Conservation (phyloP, 2,888 invertebrate species). For the Agrotis ipsilon region DNA sequence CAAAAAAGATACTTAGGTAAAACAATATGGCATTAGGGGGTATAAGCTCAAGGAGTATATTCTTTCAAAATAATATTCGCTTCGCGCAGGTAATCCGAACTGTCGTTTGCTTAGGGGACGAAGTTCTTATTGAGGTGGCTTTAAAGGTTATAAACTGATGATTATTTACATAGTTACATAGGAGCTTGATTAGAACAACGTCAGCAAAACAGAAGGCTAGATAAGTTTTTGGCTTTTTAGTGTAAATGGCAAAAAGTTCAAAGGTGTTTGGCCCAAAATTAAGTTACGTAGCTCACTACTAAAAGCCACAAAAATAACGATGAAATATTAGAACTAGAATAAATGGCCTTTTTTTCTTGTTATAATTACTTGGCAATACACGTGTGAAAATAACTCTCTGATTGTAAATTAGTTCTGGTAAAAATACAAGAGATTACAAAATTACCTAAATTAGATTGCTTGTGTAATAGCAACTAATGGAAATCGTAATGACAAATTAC, state of each 20-base stretch:
- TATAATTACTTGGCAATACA: not conserved
- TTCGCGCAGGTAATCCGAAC: constrained; percentile 4
- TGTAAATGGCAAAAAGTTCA: no score
- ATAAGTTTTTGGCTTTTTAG: no score
- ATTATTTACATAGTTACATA: not conserved
- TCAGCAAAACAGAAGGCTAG: not conserved
- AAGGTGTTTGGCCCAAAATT: no score
- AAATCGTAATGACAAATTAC: constrained; percentile 19
- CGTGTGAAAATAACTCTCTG: not conserved
- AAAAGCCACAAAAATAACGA: not conserved
- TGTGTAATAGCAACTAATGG: constrained; percentile 11
- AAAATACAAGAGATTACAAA: constrained; percentile 5
- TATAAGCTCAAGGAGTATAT: constrained; percentile 17
- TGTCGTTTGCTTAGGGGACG: constrained; percentile 14
- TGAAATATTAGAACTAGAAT: no score
- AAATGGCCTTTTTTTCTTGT: not conserved
- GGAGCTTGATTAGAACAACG: not conserved
- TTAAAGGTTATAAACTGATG: not conserved
- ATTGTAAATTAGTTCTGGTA: constrained; percentile 6
- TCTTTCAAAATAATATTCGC: constrained; percentile 28
- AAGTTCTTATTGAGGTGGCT: no score
- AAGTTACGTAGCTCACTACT: no score
- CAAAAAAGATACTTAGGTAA: constrained; percentile 48
- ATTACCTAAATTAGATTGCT: constrained; percentile 8
- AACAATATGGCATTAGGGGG: constrained; percentile 31